Base-by-base conservation (phyloP, 2,888 invertebrate genomes). In the Amblyjoppa fuscipennis region DNA sequence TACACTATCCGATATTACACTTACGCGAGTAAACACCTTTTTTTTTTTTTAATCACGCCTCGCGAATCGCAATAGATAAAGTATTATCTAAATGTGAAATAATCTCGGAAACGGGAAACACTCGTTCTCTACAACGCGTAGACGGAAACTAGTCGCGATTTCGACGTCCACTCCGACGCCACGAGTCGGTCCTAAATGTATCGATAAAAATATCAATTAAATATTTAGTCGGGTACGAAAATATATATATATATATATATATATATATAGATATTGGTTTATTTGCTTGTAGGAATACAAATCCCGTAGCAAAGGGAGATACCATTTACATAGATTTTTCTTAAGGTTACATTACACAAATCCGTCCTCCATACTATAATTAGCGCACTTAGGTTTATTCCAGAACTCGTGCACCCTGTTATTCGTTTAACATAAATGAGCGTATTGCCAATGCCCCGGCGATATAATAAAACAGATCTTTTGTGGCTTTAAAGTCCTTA, bases 31-130 rank as follows among this genome's bases (percentile, higher is more conserved):
- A 77, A 86, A 77, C 81, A 77, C 49, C 20, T 41, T 77, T 80
- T 69, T 73, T 74, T 66, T 41, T 64, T 25, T 53, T 53, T 9
- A 0, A 11, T 11, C 3, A 28, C 20, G 28, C 38, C 25, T 71
- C 84, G 41, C 56, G 49, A 20, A n/a, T 59, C 45, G 34, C 13
- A 61, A 69, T 59, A 64, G 76, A 83, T 41, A 56, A 49, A 16
- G 38, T 53, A 59, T 81, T 81, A 86, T 83, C 78, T 74, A 45
- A 66, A 61, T 68, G 68, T 81, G 77, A 64, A 69, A 81, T 61
- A 80, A 79, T 77, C 68, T 77, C 80, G 56, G 16, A 64, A 53
- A 64, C 68, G 66, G 16, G 79, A 74, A 66, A 13, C 11, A 61
- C 56, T 77, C 66, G 79, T 66, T 34, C 9, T 49, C 28, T 34